Evolutionary conservation across 2,888 invertebrate genomes (phyloP).

Genomic region (Trichacis sp.): DNA sequence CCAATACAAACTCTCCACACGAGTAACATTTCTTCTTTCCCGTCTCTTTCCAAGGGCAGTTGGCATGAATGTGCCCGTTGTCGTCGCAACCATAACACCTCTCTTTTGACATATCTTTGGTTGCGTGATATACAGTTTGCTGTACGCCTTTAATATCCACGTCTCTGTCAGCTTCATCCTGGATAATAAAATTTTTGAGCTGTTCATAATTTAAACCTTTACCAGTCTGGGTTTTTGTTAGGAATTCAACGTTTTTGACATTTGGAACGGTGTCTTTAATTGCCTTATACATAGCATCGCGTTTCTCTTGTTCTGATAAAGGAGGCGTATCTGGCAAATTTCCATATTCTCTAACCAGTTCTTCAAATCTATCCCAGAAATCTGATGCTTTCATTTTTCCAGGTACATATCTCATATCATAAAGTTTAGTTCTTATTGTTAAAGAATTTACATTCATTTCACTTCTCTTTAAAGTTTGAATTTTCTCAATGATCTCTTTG

Average conservation of each 20-base stretch:
- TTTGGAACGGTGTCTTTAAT: conserved; percentile 16
- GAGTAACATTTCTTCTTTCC: conserved; percentile 6
- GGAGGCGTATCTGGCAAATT: conserved; percentile 10
- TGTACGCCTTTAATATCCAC: no score
- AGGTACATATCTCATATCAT: conserved; percentile 20
- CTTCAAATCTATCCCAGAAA: conserved; percentile 14
- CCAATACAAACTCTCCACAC: no score
- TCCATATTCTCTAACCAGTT: conserved; percentile 14
- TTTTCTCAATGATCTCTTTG: conserved; percentile 14
- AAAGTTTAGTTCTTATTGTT: conserved; percentile 17
- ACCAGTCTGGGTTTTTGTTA: conserved; percentile 19
- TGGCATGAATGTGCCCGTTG: conserved; percentile 18
- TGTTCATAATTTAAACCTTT: conserved; percentile 19
- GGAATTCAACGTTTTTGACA: conserved; percentile 22
- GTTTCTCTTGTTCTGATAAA: conserved; percentile 25
- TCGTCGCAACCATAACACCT: conserved; percentile 31
- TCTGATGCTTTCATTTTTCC: conserved; percentile 20
- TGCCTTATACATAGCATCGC: conserved; percentile 17
- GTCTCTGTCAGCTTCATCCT: conserved; percentile 25
- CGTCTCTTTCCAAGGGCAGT: conserved; percentile 6
- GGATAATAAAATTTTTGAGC: conserved; percentile 24
- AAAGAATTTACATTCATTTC: conserved; percentile 19
- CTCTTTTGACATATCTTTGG: background rate
- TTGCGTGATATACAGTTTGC: no score
- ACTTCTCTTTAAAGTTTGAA: conserved; percentile 23